Evolutionary conservation across 1,140 invertebrate species (phyloP).

Genomic region (Notospermus geniculatus): DNA sequence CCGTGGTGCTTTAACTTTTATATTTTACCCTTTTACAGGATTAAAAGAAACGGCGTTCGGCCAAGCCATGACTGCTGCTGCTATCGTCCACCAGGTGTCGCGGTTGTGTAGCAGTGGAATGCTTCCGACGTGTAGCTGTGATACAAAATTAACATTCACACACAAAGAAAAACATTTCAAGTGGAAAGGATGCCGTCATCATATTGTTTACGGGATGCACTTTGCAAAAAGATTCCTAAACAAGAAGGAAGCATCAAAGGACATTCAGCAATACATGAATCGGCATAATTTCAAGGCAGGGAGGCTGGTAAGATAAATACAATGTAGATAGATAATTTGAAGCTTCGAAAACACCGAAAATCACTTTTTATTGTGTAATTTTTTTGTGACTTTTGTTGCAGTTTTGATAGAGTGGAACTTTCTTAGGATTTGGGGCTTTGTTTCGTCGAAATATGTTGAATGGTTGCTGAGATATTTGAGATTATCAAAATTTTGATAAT

Average conservation of each 20-base stretch:
- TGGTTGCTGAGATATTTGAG: too few relatives aligned
- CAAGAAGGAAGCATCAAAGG: slow-evolving; percentile 65
- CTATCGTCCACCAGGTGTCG: slow-evolving; percentile 79
- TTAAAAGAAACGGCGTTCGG: slow-evolving; percentile 62
- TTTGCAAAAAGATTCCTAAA: slow-evolving; percentile 91
- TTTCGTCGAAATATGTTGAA: too few relatives aligned
- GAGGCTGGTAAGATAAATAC: slow-evolving; percentile 56
- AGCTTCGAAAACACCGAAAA: too few relatives aligned
- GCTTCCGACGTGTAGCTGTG: slow-evolving; percentile 79
- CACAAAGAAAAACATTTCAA: slow-evolving; percentile 80
- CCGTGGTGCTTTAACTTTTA: too few relatives aligned
- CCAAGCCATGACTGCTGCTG: slow-evolving; percentile 71
- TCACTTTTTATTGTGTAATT: too few relatives aligned
- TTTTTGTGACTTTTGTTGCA: too few relatives aligned
- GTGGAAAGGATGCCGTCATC: slow-evolving; percentile 94
- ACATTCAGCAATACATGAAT: slow-evolving; percentile 73
- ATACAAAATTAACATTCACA: slow-evolving; percentile 68
- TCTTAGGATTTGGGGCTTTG: too few relatives aligned
- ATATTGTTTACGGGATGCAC: slow-evolving; percentile 93
- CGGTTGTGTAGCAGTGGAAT: slow-evolving; percentile 82
- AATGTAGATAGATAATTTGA: too few relatives aligned
- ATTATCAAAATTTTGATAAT: too few relatives aligned
- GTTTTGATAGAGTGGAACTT: too few relatives aligned
- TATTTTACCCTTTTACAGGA: slow-evolving; percentile 51
- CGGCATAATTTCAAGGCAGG: slow-evolving; percentile 67